A percentile compares a stretch with the other conserved stretches of the same genome.
Conservation (phyloP, 2,888 invertebrate genomes). For the Rutpela maculata region DNA sequence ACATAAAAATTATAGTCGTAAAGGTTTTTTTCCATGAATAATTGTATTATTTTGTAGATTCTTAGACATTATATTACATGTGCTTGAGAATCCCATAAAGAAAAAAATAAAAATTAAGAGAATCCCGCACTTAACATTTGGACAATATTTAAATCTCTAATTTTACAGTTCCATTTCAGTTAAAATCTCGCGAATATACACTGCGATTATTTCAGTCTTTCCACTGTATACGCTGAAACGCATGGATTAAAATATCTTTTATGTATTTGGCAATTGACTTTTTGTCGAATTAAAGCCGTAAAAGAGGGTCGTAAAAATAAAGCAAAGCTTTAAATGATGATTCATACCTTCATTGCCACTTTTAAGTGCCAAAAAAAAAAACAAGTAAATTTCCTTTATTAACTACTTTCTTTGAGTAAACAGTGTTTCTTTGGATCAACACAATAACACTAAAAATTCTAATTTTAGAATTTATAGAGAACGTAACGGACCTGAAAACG, state of each 20-base stretch:
- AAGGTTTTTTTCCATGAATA: no score
- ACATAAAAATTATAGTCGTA: no score
- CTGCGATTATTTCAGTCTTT: not conserved
- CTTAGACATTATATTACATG: no score
- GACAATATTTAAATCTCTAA: no score
- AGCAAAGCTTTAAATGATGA: not conserved
- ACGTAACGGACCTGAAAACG: slow-evolving; percentile 20
- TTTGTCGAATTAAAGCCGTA: not conserved
- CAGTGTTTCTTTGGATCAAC: not conserved
- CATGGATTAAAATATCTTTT: not conserved
- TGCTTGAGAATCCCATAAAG: no score
- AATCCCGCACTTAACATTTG: no score
- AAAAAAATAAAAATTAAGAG: no score
- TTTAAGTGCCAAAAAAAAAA: slow-evolving; percentile 1
- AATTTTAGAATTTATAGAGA: slow-evolving; percentile 29
- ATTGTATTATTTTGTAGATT: no score
- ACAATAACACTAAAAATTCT: slow-evolving; percentile 24
- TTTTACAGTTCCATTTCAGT: no score
- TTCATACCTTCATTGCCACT: not conserved
- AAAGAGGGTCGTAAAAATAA: not conserved
- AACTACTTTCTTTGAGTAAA: slow-evolving; percentile 4
- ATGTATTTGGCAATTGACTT: not conserved
- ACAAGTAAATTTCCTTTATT: slow-evolving; percentile 1
- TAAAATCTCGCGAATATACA: no score
- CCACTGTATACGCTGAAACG: not conserved